Evolutionary conservation across 2,888 invertebrate species (phyloP).

Genomic region (Macrosiphum euphorbiae): DNA sequence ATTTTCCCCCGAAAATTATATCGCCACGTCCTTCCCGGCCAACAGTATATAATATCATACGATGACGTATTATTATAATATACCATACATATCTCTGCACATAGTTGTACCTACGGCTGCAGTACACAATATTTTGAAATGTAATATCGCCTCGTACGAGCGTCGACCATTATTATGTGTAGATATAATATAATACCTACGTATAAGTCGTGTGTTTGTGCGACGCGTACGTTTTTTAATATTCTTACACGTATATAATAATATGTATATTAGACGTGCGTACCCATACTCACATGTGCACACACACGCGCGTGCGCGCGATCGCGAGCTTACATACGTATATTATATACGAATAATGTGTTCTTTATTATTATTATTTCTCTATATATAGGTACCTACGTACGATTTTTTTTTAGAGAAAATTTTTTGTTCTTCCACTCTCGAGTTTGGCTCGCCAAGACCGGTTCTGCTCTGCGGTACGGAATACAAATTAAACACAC

Average conservation of each 20-base stretch:
- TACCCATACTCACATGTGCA: neutral
- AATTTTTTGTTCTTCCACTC: slow-evolving; percentile 22
- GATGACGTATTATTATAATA: neutral
- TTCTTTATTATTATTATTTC: neutral
- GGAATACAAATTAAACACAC: slow-evolving; percentile 57
- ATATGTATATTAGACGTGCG: slow-evolving; percentile 40
- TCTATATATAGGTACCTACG: neutral
- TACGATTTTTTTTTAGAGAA: slow-evolving; percentile 26
- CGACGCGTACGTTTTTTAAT: neutral
- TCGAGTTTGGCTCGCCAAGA: slow-evolving; percentile 51
- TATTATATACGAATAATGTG: neutral
- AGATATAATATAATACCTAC: neutral
- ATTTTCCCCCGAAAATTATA: neutral
- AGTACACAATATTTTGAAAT: slow-evolving; percentile 21
- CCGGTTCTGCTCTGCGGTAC: slow-evolving; percentile 50
- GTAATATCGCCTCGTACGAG: neutral
- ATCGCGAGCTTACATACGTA: neutral
- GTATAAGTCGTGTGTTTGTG: slow-evolving; percentile 4
- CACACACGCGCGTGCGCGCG: neutral
- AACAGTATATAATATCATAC: neutral
- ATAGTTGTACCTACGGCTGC: neutral
- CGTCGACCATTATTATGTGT: neutral
- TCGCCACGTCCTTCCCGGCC: neutral
- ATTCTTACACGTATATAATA: neutral
- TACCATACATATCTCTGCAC: neutral